phyloP scores from a whole-genome alignment of 2,888 invertebrate genomes.

The Branchipolynoe longqiensis region DNA sequence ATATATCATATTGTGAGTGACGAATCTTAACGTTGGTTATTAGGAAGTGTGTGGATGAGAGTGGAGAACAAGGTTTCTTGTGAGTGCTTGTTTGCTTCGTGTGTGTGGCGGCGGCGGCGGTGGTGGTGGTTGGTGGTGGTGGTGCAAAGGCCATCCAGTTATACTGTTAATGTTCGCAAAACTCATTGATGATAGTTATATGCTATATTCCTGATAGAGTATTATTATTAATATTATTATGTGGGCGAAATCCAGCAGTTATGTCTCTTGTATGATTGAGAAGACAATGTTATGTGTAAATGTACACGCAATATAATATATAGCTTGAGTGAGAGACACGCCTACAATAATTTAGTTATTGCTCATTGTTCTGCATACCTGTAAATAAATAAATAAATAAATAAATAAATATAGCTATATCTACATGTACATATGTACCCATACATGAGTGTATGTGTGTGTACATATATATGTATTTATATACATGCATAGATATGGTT shows the following conservation, averaged over 20 bases:
- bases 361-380: slow-evolving; percentile 39
- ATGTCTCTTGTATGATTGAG: slow-evolving; percentile 24
- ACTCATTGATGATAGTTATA: slow-evolving; percentile 42
- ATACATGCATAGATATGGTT: slow-evolving; percentile 12
- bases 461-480: slow-evolving; percentile 32
- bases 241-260: slow-evolving; percentile 13
- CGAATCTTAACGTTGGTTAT: background rate
- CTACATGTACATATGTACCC: slow-evolving; percentile 47
- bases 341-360: slow-evolving; percentile 1
- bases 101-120: too few species aligned
- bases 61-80: background rate
- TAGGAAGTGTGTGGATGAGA: background rate
- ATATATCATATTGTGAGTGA: slow-evolving; percentile 23
- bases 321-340: background rate
- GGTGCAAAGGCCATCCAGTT: slow-evolving; percentile 12
- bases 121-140: background rate
- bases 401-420: slow-evolving; percentile 43
- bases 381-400: slow-evolving; percentile 29
- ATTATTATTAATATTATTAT: slow-evolving; percentile 12
- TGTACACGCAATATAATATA: background rate
- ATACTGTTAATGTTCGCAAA: slow-evolving; percentile 16
- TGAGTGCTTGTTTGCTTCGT: background rate
- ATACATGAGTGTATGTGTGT: background rate
- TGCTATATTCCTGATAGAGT: slow-evolving; percentile 40
- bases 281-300: slow-evolving; percentile 26